Percentiles rank a stretch among this genome's conserved stretches.
Evolutionary conservation across 1,140 invertebrate species (phyloP).

Genomic region (Heliconius himera): DNA sequence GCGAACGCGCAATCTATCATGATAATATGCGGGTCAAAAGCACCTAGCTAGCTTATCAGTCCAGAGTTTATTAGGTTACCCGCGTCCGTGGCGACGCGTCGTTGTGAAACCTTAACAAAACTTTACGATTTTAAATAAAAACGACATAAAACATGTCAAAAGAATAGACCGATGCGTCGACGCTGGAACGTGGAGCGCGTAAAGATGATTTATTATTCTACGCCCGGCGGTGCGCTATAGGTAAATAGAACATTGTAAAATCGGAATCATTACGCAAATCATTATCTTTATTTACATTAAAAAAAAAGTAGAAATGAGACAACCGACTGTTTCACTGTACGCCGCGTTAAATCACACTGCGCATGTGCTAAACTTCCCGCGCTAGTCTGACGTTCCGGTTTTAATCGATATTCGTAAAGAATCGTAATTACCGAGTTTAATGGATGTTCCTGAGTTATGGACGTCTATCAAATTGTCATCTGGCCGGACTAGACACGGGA

Average conservation of each 20-base stretch:
- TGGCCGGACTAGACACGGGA: constrained; percentile 59
- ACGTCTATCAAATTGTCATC: constrained; percentile 70
- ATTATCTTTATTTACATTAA: not conserved
- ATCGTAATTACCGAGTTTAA: constrained; percentile 41
- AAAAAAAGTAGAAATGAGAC: not conserved
- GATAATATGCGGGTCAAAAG: constrained; percentile 65
- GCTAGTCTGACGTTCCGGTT: constrained; percentile 37
- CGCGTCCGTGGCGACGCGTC: constrained; percentile 41
- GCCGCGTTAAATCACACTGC: constrained; percentile 50
- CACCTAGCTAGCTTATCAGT: constrained; percentile 56
- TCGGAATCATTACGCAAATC: constrained; percentile 17
- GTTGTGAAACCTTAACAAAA: constrained; percentile 41
- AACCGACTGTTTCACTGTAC: constrained; percentile 32
- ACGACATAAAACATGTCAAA: constrained; percentile 34
- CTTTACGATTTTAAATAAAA: constrained; percentile 46
- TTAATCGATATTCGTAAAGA: constrained; percentile 43
- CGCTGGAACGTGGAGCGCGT: constrained; percentile 33
- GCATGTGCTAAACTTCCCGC: constrained; percentile 60
- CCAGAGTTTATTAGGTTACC: constrained; percentile 55
- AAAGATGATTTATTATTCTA: constrained; percentile 47
- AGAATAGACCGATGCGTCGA: constrained; percentile 22
- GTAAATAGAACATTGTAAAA: constrained; percentile 31
- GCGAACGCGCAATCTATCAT: constrained; percentile 54
- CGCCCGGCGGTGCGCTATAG: constrained; percentile 23
- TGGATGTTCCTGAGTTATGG: constrained; percentile 40